Base-by-base conservation (phyloP, 2,797 vertebrate genomes). In the Dipus sagitta region DNA sequence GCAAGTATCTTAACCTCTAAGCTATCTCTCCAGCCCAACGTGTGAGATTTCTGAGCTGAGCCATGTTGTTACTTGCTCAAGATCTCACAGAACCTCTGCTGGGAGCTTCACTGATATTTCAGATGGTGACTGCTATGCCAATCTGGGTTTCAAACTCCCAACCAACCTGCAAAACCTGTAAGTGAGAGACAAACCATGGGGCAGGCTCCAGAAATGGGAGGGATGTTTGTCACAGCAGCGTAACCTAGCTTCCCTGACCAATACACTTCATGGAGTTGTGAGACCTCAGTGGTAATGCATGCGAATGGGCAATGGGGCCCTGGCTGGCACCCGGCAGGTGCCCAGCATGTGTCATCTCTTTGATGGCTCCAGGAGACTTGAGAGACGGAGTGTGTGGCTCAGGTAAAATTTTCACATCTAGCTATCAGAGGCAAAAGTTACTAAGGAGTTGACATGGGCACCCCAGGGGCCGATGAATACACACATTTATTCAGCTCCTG, bases 231-330 rank as follows among this genome's bases (percentile, higher is more conserved):
- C 13, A n/a, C 23, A 4, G n/a, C 28, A 42, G 52, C 42, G 18
- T 14, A 52, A n/a, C 34, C 78, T 11, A 11, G 13, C 58, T 42
- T 65, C 62, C 83, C 92, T 82, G 86, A 54, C 71, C 1, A 23
- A 17, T 2, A 24, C 10, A 4, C 21, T 21, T 70, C 6, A 0
- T 4, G 21, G 62, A n/a, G 67, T 32, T 13, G 21, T 24, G 64
- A 89, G 23, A 60, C 11, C 10, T 17, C 0, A 2, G 54, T 32
- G 10, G 26, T 5, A 14, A 32, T 13, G 2, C 2, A 21, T 1
- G 60, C 10, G 60, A 38, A 2, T 2, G 32, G 34, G 15, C 13
- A 38, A 20, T 52, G 3, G 14, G 54, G 64, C 68, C 24, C 81
- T 62, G 9, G 28, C 52, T 20, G 74, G 67, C 34, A 20, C 17